Evolutionary conservation across 2,888 invertebrate genomes (phyloP), one percentile per base, ranked within the genome.

Genomic region (Rhagophthalmus giganteus): DNA sequence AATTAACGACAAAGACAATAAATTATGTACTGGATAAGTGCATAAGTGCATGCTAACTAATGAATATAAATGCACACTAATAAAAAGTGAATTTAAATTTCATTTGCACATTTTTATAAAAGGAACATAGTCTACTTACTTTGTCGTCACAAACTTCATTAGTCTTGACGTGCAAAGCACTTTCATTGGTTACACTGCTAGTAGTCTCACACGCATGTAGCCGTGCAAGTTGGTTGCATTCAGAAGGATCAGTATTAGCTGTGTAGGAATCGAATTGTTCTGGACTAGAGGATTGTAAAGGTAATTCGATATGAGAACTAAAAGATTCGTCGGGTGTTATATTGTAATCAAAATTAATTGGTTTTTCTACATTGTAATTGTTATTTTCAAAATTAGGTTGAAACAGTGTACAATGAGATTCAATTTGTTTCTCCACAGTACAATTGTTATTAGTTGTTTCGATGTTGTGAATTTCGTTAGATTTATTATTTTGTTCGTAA

Each of bases 181-280:
- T 65, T 58, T 69, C 69, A 57, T 66, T 67, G 64, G 65, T 64
- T 61, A 65, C 64, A 62, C 63, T 64, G 60, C 65, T 63, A 60
- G 65, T 60, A 62, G 68, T 62, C 60, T 69, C 63, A 62, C 64
- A 65, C 60, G 66, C 66, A 60, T 63, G 63, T 63, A 67, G 61
- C 57, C 64, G 63, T 64, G 64, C 64, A 58, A 39, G 47, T 50
- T 57, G 41, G 33, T 50, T 45, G 53, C 40, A 56, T 45, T 50
- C 32, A 38, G 38, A 30, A 16, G 16, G 37, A 34, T 30, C 37
- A 32, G 28, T 16, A 32, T 26, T 15, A 47, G 26, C 37, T 20
- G 47, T 8, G 31, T 32, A 13, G 41, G 35, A 46, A 30, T 13
- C 7, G 42, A 12, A 7, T 27, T 27, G 20, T 25, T 37, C 31